Percentiles rank a stretch among this genome's conserved stretches.
Evolutionary conservation across 2,888 invertebrate genomes (phyloP).

Genomic region (Platycnemis pennipes): DNA sequence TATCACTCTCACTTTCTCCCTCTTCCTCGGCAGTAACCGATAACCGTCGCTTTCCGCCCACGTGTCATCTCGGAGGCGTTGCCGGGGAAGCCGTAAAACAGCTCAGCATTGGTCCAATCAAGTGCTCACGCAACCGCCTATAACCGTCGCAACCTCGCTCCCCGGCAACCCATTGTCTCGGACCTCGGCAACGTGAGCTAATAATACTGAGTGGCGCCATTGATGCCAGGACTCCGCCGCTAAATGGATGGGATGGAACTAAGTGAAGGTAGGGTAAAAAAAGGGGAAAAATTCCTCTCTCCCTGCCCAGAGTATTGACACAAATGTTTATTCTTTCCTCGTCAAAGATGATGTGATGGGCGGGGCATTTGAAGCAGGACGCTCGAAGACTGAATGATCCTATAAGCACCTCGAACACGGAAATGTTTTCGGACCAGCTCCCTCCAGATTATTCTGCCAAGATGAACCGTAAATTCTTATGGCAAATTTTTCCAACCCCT

Average conservation of each 20-base stretch:
- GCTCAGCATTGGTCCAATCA: background rate
- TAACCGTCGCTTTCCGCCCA: background rate
- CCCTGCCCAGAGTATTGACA: no score
- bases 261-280: background rate
- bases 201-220: background rate
- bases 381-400: background rate
- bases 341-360: background rate
- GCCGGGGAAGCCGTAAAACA: background rate
- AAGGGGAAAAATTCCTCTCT: background rate
- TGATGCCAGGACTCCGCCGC: background rate
- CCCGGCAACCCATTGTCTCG: background rate
- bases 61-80: background rate
- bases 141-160: background rate
- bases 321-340: background rate
- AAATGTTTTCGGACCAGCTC: no score
- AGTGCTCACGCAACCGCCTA: background rate
- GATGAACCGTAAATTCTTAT: no score
- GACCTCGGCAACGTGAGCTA: background rate
- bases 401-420: no score
- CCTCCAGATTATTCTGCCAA: no score
- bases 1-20: background rate
- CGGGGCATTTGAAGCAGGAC: background rate
- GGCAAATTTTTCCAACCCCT: no score
- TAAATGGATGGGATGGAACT: background rate
- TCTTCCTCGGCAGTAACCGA: background rate